These are phyloP conservation scores for Antechinus flavipes DNA, from an alignment of 2,113 vertebrate species.

Conservation along the genomic window DNA sequence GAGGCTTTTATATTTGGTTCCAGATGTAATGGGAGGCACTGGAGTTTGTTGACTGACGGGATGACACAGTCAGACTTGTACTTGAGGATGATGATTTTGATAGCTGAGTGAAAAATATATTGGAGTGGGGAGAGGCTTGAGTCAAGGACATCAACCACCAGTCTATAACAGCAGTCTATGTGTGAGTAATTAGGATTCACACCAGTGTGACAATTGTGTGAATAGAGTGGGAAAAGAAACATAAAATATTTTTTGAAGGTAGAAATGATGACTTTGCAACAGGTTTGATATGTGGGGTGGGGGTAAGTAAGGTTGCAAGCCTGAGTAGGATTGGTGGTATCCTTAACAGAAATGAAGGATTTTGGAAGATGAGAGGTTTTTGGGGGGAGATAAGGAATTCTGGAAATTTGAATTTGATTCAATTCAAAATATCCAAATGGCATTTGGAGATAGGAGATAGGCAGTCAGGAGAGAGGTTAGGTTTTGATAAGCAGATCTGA, in stretches of 20 bases:
- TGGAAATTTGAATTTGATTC: background rate
- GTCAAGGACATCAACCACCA: background rate
- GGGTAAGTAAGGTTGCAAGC: background rate
- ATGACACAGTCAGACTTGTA: background rate
- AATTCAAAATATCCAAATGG: background rate
- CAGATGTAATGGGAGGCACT: background rate
- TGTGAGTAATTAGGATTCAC: background rate
- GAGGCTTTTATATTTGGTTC: background rate
- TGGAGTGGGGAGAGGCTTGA: background rate
- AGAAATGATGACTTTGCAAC: background rate
- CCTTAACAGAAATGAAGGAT: background rate
- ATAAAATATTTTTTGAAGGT: background rate
- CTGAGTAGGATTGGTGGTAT: background rate
- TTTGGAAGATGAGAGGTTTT: background rate
- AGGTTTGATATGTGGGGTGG: background rate
- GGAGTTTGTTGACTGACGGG: background rate
- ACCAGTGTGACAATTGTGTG: background rate
- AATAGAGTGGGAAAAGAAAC: background rate
- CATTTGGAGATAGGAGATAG: background rate
- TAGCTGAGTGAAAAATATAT: background rate
- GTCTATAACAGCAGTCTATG: background rate
- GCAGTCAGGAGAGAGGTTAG: background rate
- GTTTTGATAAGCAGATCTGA: background rate
- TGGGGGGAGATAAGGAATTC: background rate
- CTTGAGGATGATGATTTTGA: background rate